Evolutionary conservation across 2,888 invertebrate genomes (phyloP).

Genomic region (Platerodrilus igneus): DNA sequence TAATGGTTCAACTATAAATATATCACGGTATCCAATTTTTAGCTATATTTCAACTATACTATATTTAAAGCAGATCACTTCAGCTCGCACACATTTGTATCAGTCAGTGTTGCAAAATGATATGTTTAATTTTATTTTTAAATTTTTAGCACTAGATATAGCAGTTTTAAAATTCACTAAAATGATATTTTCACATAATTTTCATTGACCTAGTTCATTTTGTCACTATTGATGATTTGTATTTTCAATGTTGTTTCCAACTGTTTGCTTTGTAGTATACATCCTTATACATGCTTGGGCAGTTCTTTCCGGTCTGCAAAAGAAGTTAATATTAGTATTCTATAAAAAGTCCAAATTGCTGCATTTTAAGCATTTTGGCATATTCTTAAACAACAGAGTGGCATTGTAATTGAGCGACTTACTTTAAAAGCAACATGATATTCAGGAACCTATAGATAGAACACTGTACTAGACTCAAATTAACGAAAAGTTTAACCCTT

Average conservation of each 20-base stretch:
- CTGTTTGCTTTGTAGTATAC: conserved; percentile 90
- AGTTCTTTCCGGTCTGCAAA: conserved; percentile 71
- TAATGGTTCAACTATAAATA: conserved; percentile 14
- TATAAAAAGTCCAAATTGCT: too few species aligned
- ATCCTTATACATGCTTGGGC: conserved; percentile 88
- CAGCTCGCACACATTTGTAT: conserved; percentile 35
- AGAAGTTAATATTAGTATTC: conserved; percentile 25
- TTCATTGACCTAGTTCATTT: conserved; percentile 24
- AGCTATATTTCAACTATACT: conserved; percentile 27
- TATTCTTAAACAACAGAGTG: too few species aligned
- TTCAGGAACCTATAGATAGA: too few species aligned
- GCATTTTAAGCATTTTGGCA: too few species aligned
- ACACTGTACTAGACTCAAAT: too few species aligned
- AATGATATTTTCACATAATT: conserved; percentile 22
- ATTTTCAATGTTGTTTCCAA: conserved; percentile 72
- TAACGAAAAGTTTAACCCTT: too few species aligned
- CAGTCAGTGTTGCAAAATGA: conserved; percentile 41
- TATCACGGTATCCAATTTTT: conserved; percentile 16
- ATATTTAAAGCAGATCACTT: conserved; percentile 36
- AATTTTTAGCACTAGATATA: conserved; percentile 26
- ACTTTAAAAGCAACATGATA: too few species aligned
- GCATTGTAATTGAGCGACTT: too few species aligned
- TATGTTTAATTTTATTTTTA: conserved; percentile 40
- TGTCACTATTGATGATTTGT: conserved; percentile 20
- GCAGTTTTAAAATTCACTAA: conserved; percentile 21